Percentiles rank a stretch among this genome's conserved stretches.
Conservation (phyloP, 2,797 vertebrate species). For the Liparis tanakae region DNA sequence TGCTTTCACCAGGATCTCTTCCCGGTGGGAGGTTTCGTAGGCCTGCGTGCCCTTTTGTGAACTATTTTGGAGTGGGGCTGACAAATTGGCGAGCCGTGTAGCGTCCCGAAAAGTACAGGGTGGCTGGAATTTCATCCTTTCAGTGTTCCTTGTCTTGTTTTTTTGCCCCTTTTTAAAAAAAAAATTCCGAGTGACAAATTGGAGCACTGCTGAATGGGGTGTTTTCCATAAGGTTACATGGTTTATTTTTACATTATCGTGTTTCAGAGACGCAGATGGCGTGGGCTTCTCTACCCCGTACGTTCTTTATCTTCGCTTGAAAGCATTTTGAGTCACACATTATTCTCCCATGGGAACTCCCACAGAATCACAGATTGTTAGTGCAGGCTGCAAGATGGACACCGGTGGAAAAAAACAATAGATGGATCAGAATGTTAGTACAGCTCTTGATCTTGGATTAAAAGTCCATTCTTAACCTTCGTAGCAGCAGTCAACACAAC, state of each 20-base stretch:
- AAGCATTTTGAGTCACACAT: conserved; percentile 42
- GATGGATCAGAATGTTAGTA: neutral
- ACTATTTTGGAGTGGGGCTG: conserved; percentile 66
- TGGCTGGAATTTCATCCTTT: conserved; percentile 67
- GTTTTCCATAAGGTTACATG: conserved; percentile 46
- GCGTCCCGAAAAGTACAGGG: conserved; percentile 55
- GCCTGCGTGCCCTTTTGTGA: conserved; percentile 71
- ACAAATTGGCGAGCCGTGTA: conserved; percentile 73
- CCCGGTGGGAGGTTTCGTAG: conserved; percentile 66
- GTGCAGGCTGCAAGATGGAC: conserved; percentile 7
- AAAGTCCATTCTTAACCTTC: neutral
- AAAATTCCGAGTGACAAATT: conserved; percentile 73
- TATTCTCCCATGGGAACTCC: conserved; percentile 47
- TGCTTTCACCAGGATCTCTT: conserved; percentile 65
- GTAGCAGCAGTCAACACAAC: neutral
- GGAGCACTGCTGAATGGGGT: conserved; percentile 41
- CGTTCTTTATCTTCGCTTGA: conserved; percentile 36
- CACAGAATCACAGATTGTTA: conserved; percentile 32
- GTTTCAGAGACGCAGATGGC: conserved; percentile 50
- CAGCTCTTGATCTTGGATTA: neutral
- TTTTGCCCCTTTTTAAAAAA: conserved; percentile 66
- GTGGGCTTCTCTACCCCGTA: conserved; percentile 41
- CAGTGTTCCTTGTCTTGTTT: conserved; percentile 53
- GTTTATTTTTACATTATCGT: conserved; percentile 48
- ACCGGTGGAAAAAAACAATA: neutral